phyloP scores from a whole-genome alignment of 2,888 invertebrate genomes.

The Parelbella ahira region DNA sequence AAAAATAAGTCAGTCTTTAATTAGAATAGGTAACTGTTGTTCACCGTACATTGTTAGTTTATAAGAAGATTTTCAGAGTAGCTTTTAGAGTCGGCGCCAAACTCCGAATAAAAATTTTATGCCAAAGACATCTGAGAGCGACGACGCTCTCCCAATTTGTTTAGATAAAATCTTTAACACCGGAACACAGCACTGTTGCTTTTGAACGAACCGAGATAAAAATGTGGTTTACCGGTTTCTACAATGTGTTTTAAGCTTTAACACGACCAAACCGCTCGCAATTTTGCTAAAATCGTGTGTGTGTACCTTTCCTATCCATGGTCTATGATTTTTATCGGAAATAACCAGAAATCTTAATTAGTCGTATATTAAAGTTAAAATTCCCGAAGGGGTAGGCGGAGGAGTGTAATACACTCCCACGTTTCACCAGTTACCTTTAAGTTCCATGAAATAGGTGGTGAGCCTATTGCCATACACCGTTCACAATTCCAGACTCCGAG shows the following conservation, averaged over 20 bases:
- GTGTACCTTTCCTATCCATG: too few species aligned
- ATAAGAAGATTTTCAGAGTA: conserved; percentile 13
- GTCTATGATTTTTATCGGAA: too few species aligned
- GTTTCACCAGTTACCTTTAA: too few species aligned
- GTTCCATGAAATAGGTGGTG: too few species aligned
- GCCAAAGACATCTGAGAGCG: conserved; percentile 15
- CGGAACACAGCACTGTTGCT: conserved; percentile 20
- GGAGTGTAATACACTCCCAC: too few species aligned
- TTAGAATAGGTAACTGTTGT: too few species aligned
- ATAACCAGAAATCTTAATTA: too few species aligned
- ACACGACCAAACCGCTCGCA: not conserved
- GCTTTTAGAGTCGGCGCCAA: conserved; percentile 13
- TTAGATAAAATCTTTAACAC: conserved; percentile 25
- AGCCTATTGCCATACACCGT: too few species aligned
- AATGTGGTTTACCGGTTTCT: conserved; percentile 18
- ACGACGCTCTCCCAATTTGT: conserved; percentile 22
- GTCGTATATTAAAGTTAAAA: too few species aligned
- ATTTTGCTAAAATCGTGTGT: not conserved
- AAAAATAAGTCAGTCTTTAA: too few species aligned
- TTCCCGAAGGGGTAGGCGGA: too few species aligned
- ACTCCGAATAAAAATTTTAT: conserved; percentile 21
- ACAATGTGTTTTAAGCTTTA: conserved; percentile 17
- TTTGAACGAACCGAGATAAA: conserved; percentile 11
- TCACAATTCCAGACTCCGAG: too few species aligned
- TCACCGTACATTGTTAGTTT: conserved; percentile 4